phyloP scores from a whole-genome alignment of 2,888 invertebrate genomes.

The Teleiodes luculella region DNA sequence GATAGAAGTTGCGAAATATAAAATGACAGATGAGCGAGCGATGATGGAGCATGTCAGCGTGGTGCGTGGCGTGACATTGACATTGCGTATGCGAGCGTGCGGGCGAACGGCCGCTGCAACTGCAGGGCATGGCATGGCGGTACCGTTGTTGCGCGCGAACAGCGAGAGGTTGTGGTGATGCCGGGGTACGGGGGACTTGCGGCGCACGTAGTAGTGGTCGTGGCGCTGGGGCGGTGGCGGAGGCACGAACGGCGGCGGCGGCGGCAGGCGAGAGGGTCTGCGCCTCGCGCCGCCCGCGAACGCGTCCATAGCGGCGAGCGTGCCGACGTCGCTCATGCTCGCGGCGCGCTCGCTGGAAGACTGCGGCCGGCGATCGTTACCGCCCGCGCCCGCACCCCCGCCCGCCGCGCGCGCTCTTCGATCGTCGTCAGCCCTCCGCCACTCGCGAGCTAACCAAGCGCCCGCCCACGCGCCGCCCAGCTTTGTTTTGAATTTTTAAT shows the following conservation, averaged over 20 bases:
- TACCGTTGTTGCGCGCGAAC: conserved; percentile 71
- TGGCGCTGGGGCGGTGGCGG: conserved; percentile 71
- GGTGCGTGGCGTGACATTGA: conserved; percentile 50
- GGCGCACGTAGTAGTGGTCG: conserved; percentile 74
- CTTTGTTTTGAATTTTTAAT: conserved; percentile 78
- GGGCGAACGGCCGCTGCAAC: conserved; percentile 24
- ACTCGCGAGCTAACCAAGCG: conserved; percentile 43
- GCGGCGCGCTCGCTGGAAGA: conserved; percentile 74
- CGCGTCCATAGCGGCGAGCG: conserved; percentile 77
- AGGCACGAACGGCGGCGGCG: conserved; percentile 72
- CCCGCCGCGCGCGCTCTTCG: conserved; percentile 71
- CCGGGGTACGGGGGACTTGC: conserved; percentile 70
- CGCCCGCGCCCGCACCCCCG: conserved; percentile 25
- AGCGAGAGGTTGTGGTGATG: conserved; percentile 67
- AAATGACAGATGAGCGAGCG: conserved; percentile 24
- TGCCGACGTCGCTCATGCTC: conserved; percentile 77
- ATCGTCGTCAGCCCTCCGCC: conserved; percentile 72
- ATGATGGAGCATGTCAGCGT: conserved; percentile 24
- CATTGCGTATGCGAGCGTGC: conserved; percentile 41
- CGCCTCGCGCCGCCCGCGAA: conserved; percentile 76
- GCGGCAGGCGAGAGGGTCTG: conserved; percentile 68
- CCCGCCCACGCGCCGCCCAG: conserved; percentile 64
- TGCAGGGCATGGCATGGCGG: conserved; percentile 33
- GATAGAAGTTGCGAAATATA: conserved; percentile 16
- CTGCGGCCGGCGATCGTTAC: conserved; percentile 69